These are phyloP conservation scores for Reticulitermes speratus DNA, from an alignment of 1,140 invertebrate species.

Conservation along the genomic window DNA sequence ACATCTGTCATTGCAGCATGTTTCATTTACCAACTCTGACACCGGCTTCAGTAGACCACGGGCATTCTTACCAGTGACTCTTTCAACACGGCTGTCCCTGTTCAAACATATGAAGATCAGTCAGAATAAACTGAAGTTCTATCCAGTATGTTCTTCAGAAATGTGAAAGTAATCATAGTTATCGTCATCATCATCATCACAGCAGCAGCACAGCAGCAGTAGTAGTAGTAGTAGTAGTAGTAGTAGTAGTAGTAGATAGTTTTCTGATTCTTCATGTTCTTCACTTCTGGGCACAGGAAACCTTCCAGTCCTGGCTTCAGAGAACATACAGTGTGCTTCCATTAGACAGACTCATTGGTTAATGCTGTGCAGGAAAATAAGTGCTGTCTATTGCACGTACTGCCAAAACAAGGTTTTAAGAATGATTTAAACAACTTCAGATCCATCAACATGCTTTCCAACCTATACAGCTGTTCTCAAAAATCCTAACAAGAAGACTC, in stretches of 20 bases:
- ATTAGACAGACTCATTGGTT: too few species aligned
- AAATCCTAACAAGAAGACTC: too few species aligned
- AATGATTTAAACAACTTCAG: background rate
- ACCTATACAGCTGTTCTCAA: too few species aligned
- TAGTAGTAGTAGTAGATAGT: too few species aligned
- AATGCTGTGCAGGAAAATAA: background rate
- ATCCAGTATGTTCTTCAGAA: background rate
- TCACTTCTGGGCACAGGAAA: too few species aligned
- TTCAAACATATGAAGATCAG: background rate
- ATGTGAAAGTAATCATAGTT: background rate
- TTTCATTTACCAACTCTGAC: conserved; percentile 23
- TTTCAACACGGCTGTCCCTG: conserved; percentile 28
- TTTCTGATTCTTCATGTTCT: too few species aligned
- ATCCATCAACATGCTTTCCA: too few species aligned
- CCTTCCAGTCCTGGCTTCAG: too few species aligned
- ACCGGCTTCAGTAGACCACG: conserved; percentile 29
- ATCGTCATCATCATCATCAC: background rate
- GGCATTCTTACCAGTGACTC: conserved; percentile 11
- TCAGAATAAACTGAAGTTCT: background rate
- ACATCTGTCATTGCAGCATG: conserved; percentile 33
- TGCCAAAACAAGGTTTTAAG: background rate
- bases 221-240: too few species aligned
- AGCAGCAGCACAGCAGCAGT: background rate
- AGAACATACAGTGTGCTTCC: too few species aligned
- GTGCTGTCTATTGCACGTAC: background rate